These are phyloP conservation scores for Arothron firmamentum DNA, from an alignment of 2,113 vertebrate genomes.

Conservation along the genomic window DNA sequence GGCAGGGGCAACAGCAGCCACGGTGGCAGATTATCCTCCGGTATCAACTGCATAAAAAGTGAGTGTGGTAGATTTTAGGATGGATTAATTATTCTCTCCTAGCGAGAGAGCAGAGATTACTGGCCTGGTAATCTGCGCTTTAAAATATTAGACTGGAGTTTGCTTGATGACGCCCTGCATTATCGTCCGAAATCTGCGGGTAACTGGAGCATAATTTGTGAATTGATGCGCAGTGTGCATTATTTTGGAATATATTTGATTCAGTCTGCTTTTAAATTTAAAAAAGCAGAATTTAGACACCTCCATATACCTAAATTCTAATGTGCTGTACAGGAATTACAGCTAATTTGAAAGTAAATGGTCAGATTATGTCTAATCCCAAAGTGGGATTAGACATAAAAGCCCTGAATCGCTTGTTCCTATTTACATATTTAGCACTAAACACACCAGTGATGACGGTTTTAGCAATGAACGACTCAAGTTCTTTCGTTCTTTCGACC, in stretches of 20 bases:
- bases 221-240: too few species aligned
- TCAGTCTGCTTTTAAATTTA: too few species aligned
- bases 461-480: slow-evolving; percentile 27
- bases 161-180: slow-evolving; percentile 18
- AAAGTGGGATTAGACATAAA: slow-evolving; percentile 50
- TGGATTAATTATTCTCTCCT: slow-evolving; percentile 18
- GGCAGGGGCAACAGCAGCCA: not conserved
- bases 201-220: not conserved
- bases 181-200: slow-evolving; percentile 16
- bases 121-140: slow-evolving; percentile 27
- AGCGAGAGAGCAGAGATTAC: slow-evolving; percentile 17
- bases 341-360: slow-evolving; percentile 51
- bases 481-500: slow-evolving; percentile 23
- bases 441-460: slow-evolving; percentile 36
- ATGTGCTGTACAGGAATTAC: slow-evolving; percentile 12
- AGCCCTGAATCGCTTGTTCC: slow-evolving; percentile 43
- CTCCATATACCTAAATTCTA: too few species aligned
- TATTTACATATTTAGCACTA: slow-evolving; percentile 52
- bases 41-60: slow-evolving; percentile 11
- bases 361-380: slow-evolving; percentile 29
- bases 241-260: too few species aligned
- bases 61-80: slow-evolving; percentile 28
- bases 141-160: slow-evolving; percentile 24
- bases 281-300: too few species aligned
- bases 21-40: slow-evolving; percentile 15